These are phyloP conservation scores for Eueremaeus valkanovi DNA, from an alignment of 2,888 invertebrate genomes.

Conservation along the genomic window DNA sequence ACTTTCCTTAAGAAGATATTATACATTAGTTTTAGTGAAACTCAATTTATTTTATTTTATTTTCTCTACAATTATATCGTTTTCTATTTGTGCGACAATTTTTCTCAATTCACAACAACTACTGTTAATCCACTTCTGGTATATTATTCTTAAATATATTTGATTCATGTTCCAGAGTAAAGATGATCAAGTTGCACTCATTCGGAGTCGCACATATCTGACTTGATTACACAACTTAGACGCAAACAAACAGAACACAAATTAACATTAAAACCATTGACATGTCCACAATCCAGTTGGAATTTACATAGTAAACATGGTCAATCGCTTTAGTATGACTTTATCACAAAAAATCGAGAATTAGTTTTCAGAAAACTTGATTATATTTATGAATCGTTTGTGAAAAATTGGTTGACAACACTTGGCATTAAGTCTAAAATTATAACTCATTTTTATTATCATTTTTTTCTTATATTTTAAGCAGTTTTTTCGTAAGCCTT, in stretches of 20 bases:
- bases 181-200: no score
- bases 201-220: no score
- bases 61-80: neutral
- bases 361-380: no score
- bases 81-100: neutral
- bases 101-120: neutral
- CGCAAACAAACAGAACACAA: no score
- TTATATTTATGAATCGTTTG: no score
- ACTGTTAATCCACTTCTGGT: neutral
- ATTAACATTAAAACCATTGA: no score
- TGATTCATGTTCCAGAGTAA: neutral
- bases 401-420: neutral
- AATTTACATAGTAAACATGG: no score
- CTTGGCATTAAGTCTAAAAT: neutral
- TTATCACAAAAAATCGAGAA: no score
- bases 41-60: slow-evolving; percentile 17
- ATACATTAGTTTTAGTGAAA: slow-evolving; percentile 6
- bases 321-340: no score
- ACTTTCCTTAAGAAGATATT: neutral
- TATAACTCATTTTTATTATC: slow-evolving; percentile 2
- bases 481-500: neutral
- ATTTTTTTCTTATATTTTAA: neutral
- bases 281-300: no score
- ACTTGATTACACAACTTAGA: no score
- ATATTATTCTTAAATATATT: neutral